Evolutionary conservation across 1,140 invertebrate species (phyloP).

Genomic region (Trissolcus basalis): DNA sequence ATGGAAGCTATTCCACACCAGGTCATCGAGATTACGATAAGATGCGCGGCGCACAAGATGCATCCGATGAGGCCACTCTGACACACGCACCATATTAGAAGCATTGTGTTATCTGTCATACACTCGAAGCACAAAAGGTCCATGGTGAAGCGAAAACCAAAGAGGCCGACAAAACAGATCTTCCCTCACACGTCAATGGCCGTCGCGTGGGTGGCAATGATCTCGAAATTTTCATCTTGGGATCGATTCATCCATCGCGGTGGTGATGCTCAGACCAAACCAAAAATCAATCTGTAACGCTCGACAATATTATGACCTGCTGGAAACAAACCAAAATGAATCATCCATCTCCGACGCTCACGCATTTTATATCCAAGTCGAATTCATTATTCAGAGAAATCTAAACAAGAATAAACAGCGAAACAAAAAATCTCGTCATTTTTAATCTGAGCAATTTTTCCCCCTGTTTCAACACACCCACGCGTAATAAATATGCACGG

Average conservation of each 20-base stretch:
- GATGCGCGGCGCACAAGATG: conserved; percentile 32
- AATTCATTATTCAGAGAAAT: too few relatives aligned
- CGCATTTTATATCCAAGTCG: too few relatives aligned
- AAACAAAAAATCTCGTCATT: too few relatives aligned
- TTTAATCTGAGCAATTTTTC: neutral
- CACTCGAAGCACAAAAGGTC: conserved; percentile 33
- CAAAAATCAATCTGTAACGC: conserved; percentile 4
- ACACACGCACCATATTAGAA: conserved; percentile 40
- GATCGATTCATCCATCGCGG: conserved; percentile 17
- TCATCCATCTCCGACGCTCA: too few relatives aligned
- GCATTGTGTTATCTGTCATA: conserved; percentile 52
- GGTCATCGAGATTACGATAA: conserved; percentile 48
- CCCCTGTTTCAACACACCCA: neutral
- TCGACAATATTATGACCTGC: conserved; percentile 26
- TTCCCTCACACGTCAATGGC: conserved; percentile 23
- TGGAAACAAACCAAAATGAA: too few relatives aligned
- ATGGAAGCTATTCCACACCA: conserved; percentile 30
- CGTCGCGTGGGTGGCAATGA: conserved; percentile 35
- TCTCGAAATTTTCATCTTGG: conserved; percentile 19
- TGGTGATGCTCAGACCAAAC: too few relatives aligned
- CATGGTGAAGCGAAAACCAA: conserved; percentile 28
- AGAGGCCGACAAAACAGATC: conserved; percentile 21
- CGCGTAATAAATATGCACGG: neutral
- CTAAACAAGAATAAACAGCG: too few relatives aligned
- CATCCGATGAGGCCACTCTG: conserved; percentile 47